Evolutionary conservation across 2,888 invertebrate species (phyloP), one percentile per base, ranked within the genome.

Genomic region (Drosophila fulvimacula): DNA sequence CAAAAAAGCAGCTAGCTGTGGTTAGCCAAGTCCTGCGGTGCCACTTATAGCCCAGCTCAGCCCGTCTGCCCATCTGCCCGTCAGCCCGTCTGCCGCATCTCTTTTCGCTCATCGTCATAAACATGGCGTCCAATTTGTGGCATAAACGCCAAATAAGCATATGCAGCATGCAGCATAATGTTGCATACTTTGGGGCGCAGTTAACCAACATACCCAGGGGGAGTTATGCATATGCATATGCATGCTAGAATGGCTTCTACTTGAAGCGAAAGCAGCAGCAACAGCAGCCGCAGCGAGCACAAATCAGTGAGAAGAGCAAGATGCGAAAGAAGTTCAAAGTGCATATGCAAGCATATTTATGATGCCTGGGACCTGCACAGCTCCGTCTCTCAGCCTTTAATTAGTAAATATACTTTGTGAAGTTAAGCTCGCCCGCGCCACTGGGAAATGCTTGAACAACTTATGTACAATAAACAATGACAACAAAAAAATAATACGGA

Each of bases 111-210:
- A 7, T 4, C 48, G 38, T 59, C 79, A 82, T 85, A 79, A 88
- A 88, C 69, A 75, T 64, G 73, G 69, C 77, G 76, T 85, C 82
- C 77, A 88, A 88, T 82, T 80, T 85, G 81, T 72, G 75, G 71
- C 73, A 75, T 82, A 80, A 80, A 79, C 75, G 85, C 81, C 88
- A 85, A 88, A 82, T 82, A 82, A 85, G 80, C 82, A 75, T 69
- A 67, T 79, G 73, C 57, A 58, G 63, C 58, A 59, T 41, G 46
- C 49, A 39, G 34, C 53, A 59, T 59, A 72, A 67, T 72, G 77
- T 74, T 76, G 82, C 86, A 74, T 73, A 70, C 75, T 70, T 78
- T 81, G 64, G 77, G 67, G 65, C 57, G 64, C 62, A 63, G 77
- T 77, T 76, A 76, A 69, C 76, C 59, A 65, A 62, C 66, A 59